Base-by-base conservation (phyloP, 2,888 invertebrate genomes). In the Aspidiotus destructor region DNA sequence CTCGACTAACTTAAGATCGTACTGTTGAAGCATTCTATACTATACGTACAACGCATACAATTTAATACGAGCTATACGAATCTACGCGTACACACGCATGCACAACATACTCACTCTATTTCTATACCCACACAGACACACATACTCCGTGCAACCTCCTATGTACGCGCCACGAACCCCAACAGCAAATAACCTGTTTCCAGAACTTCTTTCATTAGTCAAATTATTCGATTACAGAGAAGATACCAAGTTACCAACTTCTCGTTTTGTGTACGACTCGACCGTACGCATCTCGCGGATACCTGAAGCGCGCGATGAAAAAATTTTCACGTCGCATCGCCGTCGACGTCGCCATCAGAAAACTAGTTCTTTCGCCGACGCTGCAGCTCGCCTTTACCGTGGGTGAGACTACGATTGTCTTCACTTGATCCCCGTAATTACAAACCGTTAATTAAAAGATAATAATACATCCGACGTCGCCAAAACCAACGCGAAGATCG, bases 121-220 rank as follows among this genome's bases (percentile, higher is more conserved):
- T 28, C 28, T 28, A 57, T 57, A 63, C 57, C 13, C 60, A 40
- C 10, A 60, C 60, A 17, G 16, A n/a, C 6, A 54, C 55, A 54
- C 10, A 6, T 54, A 54, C 55, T 28, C 28, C 28, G 28, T 3
- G 5, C 28, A 28, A 28, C 28, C 28, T 28, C 28, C 28, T 28
- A 28, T 28, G 5, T 28, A 28, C 28, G 28, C 28, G 28, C 13
- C 17, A 65, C 57, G 58, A 65, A 57, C 65, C 65, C 65, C 65
- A 52, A 65, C 65, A 65, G 65, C 65, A 57, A 57, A 65, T 65
- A 65, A 65, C 65, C 65, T 65, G 65, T 65, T 65, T 65, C 65
- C 44, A 65, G 57, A 65, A 65, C 65, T 65, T 58, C 65, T 65
- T 65, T 65, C 65, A 65, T 65, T 65, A 65, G 65, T 65, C 65